Evolutionary conservation across 2,888 invertebrate species (phyloP).

Genomic region (Mimumesa dahlbomi): DNA sequence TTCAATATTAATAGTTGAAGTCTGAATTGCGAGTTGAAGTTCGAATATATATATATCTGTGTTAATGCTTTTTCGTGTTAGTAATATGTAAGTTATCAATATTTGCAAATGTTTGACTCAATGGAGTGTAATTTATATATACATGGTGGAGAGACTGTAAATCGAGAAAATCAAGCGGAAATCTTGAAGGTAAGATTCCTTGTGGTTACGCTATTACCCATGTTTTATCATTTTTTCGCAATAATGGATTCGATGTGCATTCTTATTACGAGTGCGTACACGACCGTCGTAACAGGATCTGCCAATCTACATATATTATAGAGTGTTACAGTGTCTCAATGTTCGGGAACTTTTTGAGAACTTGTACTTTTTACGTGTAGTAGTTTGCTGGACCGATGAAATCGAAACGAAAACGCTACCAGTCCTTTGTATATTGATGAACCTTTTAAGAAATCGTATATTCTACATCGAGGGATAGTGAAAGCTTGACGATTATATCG

Average conservation of each 20-base stretch:
- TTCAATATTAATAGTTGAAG: constrained; percentile 8
- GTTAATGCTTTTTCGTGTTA: constrained; percentile 15
- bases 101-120: constrained; percentile 14
- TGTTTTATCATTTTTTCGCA: constrained; percentile 23
- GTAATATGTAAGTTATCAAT: constrained; percentile 14
- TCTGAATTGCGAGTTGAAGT: constrained; percentile 15
- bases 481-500: constrained; percentile 37
- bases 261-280: constrained; percentile 24
- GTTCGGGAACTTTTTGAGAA: constrained; percentile 33
- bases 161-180: constrained; percentile 4
- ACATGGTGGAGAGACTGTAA: background rate
- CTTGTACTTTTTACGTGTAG: constrained; percentile 48
- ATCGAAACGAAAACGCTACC: constrained; percentile 13
- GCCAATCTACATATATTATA: constrained; percentile 37
- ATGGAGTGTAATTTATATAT: background rate
- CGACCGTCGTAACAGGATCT: constrained; percentile 31
- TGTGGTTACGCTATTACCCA: constrained; percentile 44
- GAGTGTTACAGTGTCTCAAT: constrained; percentile 36
- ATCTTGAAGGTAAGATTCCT: constrained; percentile 12
- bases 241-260: constrained; percentile 29
- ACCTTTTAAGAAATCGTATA: constrained; percentile 35
- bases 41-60: constrained; percentile 23
- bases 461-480: constrained; percentile 18
- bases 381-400: constrained; percentile 41
- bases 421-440: constrained; percentile 48